phyloP scores from a whole-genome alignment of 1,140 invertebrate genomes.

The Anthonomus grandis region DNA sequence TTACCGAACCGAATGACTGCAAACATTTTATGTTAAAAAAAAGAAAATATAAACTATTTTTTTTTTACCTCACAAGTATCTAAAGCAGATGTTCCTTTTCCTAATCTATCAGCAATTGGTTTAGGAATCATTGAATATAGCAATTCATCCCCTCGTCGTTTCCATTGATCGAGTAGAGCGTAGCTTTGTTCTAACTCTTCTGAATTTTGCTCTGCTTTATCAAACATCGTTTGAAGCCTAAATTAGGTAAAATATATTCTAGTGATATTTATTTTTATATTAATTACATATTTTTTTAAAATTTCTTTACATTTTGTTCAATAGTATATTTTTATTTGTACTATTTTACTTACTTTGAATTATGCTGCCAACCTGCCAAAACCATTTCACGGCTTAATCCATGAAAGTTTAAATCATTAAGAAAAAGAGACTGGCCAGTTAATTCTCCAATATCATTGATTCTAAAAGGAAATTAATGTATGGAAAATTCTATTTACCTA shows the following conservation, averaged over 20 bases:
- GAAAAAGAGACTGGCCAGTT: constrained; percentile 68
- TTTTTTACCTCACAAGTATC: constrained; percentile 69
- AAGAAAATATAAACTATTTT: neutral
- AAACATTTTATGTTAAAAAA: too few species aligned
- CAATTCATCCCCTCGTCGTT: constrained; percentile 79
- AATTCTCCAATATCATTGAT: constrained; percentile 82
- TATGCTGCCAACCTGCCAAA: constrained; percentile 82
- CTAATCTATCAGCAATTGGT: constrained; percentile 67
- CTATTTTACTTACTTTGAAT: constrained; percentile 60
- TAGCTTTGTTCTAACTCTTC: constrained; percentile 70
- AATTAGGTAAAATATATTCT: neutral
- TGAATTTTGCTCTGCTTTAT: constrained; percentile 72
- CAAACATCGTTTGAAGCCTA: constrained; percentile 77
- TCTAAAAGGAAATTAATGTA: constrained; percentile 50
- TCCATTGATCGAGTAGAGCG: constrained; percentile 74
- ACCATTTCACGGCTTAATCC: constrained; percentile 82
- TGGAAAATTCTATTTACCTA: neutral
- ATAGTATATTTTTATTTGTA: neutral
- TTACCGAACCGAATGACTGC: constrained; percentile 60
- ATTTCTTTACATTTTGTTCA: too few species aligned
- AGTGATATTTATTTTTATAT: neutral
- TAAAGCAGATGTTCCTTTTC: constrained; percentile 68
- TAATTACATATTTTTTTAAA: too few species aligned
- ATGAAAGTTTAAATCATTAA: constrained; percentile 84
- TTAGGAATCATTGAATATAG: constrained; percentile 91